Evolutionary conservation across 2,888 invertebrate genomes (phyloP).

Genomic region (Ceraclea dissimilis): DNA sequence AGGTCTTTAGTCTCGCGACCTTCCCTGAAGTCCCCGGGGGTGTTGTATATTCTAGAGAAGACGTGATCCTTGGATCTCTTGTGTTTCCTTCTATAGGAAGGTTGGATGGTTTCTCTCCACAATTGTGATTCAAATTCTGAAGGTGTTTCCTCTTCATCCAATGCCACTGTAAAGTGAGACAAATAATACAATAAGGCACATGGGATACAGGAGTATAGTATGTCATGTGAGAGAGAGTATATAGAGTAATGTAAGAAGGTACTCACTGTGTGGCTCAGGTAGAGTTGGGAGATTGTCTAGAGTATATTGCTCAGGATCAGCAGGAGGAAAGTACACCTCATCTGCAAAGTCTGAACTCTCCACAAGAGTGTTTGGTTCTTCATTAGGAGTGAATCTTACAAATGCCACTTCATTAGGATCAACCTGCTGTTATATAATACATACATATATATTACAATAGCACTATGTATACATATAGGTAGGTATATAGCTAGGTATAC

Average conservation of each 20-base stretch:
- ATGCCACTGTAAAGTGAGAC: slow-evolving; percentile 12
- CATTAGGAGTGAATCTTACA: slow-evolving; percentile 64
- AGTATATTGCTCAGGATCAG: slow-evolving; percentile 36
- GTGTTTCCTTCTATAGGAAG: slow-evolving; percentile 10
- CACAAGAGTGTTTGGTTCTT: slow-evolving; percentile 39
- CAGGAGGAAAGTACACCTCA: slow-evolving; percentile 70
- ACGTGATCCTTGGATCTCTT: slow-evolving; percentile 16
- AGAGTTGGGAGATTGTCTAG: slow-evolving; percentile 26
- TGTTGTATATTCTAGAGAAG: slow-evolving; percentile 32
- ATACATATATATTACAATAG: too few relatives aligned
- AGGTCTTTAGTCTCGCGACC: slow-evolving; percentile 32
- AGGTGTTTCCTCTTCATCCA: slow-evolving; percentile 8
- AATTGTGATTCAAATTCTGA: slow-evolving; percentile 7
- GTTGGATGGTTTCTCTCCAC: slow-evolving; percentile 16
- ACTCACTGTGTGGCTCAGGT: slow-evolving; percentile 32
- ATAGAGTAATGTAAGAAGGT: not conserved
- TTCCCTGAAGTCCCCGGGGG: slow-evolving; percentile 32
- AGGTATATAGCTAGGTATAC: not conserved
- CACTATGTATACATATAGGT: too few relatives aligned
- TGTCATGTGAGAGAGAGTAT: not conserved
- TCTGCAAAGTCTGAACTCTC: slow-evolving; percentile 67
- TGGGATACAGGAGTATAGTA: not conserved
- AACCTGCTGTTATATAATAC: slow-evolving; percentile 31
- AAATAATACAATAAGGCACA: not conserved
- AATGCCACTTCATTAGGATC: slow-evolving; percentile 68